These are phyloP conservation scores for Cryptus viduatorius DNA, from an alignment of 2,888 invertebrate species.

Conservation along the genomic window DNA sequence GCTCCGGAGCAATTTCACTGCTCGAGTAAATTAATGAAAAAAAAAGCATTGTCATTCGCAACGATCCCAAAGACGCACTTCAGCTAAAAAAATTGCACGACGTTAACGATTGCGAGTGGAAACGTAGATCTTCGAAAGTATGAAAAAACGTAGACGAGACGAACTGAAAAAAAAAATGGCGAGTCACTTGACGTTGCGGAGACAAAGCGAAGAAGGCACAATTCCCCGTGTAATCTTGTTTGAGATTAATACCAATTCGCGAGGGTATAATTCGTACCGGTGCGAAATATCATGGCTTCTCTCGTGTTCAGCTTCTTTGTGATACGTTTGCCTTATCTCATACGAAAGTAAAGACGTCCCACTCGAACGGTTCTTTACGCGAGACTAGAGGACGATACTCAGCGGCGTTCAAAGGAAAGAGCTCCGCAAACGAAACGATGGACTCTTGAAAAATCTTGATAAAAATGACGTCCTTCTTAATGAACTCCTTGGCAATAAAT, in stretches of 20 bases:
- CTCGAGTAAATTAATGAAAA: too few relatives aligned
- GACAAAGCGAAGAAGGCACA: slow-evolving; percentile 21
- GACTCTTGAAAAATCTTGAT: too few relatives aligned
- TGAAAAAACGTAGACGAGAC: neutral
- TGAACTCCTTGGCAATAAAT: too few relatives aligned
- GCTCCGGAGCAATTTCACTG: too few relatives aligned
- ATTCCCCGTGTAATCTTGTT: slow-evolving; percentile 40
- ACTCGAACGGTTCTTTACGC: neutral
- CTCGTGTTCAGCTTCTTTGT: neutral
- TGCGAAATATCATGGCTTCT: slow-evolving; percentile 10
- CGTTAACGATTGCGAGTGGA: neutral
- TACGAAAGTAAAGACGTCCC: neutral
- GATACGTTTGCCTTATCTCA: neutral
- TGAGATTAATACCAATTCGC: slow-evolving; percentile 35
- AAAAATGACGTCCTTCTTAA: too few relatives aligned
- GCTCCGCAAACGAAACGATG: too few relatives aligned
- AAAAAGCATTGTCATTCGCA: neutral
- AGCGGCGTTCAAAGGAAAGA: too few relatives aligned
- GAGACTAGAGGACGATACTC: neutral
- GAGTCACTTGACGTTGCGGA: slow-evolving; percentile 2
- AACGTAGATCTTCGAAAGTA: neutral
- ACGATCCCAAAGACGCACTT: neutral
- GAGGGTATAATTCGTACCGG: neutral
- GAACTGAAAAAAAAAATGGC: neutral
- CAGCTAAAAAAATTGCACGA: neutral